Evolutionary conservation across 2,113 vertebrate species (phyloP), one percentile per base, ranked within the genome.

Genomic region (Taurulus bubalis): DNA sequence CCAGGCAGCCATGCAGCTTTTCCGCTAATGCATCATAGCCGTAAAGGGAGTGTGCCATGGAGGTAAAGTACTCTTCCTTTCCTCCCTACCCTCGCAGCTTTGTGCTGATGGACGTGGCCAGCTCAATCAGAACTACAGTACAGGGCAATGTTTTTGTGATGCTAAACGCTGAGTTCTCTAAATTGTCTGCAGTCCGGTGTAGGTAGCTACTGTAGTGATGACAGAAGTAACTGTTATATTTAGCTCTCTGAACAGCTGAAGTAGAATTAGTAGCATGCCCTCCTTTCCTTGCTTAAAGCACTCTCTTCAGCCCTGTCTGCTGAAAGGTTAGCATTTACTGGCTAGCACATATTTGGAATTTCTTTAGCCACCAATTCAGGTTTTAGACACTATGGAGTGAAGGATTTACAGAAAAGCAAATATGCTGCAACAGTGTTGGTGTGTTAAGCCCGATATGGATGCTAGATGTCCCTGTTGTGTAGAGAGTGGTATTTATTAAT

Each of bases 161-260:
- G 73, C 65, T 67, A n/a, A 59, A 77, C 53, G 42, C 40, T 26
- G 63, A 53, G 5, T 77, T 65, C 32, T 65, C 9, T 66, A 42
- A 62, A 71, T 30, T 53, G 45, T 62, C 62, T 66, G 75, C 30
- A 59, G 59, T 53, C 72, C 59, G 34, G 40, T 79, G 69, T 68
- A 65, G 62, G 24, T 26, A 68, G 60, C 68, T 62, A 51, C 70
- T 77, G 53, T 30, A 65, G 53, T 62, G 64, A 80, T 51, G 56
- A 87, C 34, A 78, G 65, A 51, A 60, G 45, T 79, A 56, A 60
- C 77, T 55, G 71, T 62, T 94, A 94, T 93, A 93, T 94, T 90
- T 93, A 94, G 92, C 64, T 71, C 71, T 73, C 53, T 64, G 81
- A 91, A 85, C 92, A 95, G 90, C 94, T 94, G 92, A 89, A 86